These are phyloP conservation scores for Ophiothrix spiculata DNA, from an alignment of 35 echinoderm and acorn worm species.

Conservation along the genomic window DNA sequence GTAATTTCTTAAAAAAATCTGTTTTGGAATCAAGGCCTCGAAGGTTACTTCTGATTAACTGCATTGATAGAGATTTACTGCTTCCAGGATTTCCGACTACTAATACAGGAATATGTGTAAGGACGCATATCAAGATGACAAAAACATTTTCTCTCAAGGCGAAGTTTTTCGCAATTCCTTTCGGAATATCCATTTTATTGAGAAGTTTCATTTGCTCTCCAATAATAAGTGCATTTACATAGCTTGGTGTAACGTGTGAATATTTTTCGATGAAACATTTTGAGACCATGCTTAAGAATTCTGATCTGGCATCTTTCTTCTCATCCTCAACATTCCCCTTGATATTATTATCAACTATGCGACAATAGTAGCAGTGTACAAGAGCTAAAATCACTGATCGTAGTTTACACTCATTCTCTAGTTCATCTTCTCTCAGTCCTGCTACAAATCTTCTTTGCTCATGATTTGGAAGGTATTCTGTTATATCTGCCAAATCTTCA, in stretches of 20 bases:
- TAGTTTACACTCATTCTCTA: no score
- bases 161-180: constrained; percentile 31
- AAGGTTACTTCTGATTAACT: constrained; percentile 29
- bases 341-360: neutral
- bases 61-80: constrained; percentile 46
- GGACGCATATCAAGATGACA: constrained; percentile 25
- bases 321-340: no score
- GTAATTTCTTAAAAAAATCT: constrained; percentile 24
- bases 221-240: constrained; percentile 11
- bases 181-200: constrained; percentile 30
- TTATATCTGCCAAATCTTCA: neutral
- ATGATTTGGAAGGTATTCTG: neutral
- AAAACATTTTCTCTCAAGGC: constrained; percentile 43
- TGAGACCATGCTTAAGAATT: neutral
- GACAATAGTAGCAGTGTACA: constrained; percentile 32
- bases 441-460: no score
- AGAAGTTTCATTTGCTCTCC: constrained; percentile 29
- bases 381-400: neutral
- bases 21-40: constrained; percentile 24
- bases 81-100: constrained; percentile 47
- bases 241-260: neutral
- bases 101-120: constrained; percentile 31
- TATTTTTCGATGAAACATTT: neutral
- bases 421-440: neutral
- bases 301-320: constrained; percentile 10